phyloP scores from a whole-genome alignment of 2,888 invertebrate genomes.

The Trichopria drosophilae region DNA sequence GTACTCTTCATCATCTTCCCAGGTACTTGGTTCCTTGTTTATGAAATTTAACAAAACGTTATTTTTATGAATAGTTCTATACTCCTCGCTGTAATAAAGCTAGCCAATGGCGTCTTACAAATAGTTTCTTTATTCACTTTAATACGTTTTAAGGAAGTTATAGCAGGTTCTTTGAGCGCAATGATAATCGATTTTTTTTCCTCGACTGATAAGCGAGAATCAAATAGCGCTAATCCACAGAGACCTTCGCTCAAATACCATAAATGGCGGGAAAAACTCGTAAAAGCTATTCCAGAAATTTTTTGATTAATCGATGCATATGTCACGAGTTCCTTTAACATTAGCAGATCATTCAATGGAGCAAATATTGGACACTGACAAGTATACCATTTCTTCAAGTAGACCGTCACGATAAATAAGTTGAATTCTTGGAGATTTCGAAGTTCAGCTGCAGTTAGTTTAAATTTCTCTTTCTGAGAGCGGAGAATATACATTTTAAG shows the following conservation, averaged over 20 bases:
- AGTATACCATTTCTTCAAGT: constrained; percentile 9
- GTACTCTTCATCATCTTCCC: constrained; percentile 3
- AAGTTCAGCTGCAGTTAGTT: constrained; percentile 7
- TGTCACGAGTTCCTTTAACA: background rate
- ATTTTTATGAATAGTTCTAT: constrained; percentile 10
- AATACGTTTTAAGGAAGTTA: too few relatives aligned
- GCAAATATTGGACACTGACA: constrained; percentile 8
- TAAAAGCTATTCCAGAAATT: background rate
- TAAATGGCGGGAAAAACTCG: background rate
- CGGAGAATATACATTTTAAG: constrained; percentile 10
- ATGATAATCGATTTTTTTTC: constrained; percentile 6
- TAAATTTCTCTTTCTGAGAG: constrained; percentile 1
- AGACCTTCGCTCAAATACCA: constrained; percentile 6
- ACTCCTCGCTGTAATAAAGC: constrained; percentile 10
- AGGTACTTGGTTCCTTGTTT: constrained; percentile 6
- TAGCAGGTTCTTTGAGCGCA: background rate
- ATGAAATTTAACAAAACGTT: constrained; percentile 12
- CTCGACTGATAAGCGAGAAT: constrained; percentile 2
- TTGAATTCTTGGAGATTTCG: background rate
- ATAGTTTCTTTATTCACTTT: background rate
- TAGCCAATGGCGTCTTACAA: background rate
- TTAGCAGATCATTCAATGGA: constrained; percentile 8
- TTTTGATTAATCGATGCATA: constrained; percentile 6
- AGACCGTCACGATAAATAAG: constrained; percentile 9
- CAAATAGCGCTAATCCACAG: constrained; percentile 11